Conservation (phyloP, 2,888 invertebrate genomes). For the Agrotis puta region DNA sequence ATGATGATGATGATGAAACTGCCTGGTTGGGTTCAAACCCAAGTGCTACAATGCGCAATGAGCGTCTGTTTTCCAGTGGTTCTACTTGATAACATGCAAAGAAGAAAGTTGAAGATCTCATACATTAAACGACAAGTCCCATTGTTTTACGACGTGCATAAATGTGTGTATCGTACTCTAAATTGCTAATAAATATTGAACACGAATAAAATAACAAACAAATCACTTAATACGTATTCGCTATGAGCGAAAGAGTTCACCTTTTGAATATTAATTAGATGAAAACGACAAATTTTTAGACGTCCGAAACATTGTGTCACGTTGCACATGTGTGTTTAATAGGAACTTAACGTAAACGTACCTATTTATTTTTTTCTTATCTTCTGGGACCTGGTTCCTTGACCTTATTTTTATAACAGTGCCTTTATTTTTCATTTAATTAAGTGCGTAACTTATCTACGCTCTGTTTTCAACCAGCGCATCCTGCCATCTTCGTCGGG, state of each 20-base stretch:
- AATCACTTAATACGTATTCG: constrained; percentile 48
- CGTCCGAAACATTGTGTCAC: constrained; percentile 21
- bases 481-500: too few species aligned
- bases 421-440: not conserved
- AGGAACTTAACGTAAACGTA: not conserved
- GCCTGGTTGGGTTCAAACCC: too few species aligned
- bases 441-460: too few species aligned
- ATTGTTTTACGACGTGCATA: constrained; percentile 35
- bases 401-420: constrained; percentile 1
- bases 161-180: constrained; percentile 39
- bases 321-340: constrained; percentile 11
- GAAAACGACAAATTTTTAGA: constrained; percentile 45
- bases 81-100: not conserved
- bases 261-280: constrained; percentile 46
- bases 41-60: too few species aligned
- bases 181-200: constrained; percentile 51
- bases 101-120: constrained; percentile 19
- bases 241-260: constrained; percentile 51
- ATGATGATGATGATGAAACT: too few species aligned
- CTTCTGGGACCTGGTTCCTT: constrained; percentile 10
- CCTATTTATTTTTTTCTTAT: constrained; percentile 20
- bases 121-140: not conserved
- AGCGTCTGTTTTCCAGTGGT: not conserved
- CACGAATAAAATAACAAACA: constrained; percentile 45
- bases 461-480: not conserved